phyloP scores from a whole-genome alignment of 2,797 vertebrate genomes.

The Pelodytes ibericus region DNA sequence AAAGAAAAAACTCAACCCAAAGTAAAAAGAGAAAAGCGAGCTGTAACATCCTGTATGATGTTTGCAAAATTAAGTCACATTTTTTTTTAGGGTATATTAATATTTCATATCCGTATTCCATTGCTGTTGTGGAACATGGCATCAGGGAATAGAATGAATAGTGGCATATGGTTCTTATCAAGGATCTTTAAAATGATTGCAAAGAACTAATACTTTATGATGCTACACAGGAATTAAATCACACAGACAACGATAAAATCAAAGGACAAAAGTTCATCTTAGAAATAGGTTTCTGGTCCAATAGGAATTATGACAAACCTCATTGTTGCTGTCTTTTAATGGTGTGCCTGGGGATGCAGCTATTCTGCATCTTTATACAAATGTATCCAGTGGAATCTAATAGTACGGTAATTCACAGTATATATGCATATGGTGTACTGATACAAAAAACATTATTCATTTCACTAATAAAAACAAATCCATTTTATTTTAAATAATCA shows the following conservation, averaged over 20 bases:
- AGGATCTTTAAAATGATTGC: background rate
- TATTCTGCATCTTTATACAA: background rate
- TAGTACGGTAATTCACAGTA: background rate
- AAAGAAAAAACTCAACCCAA: background rate
- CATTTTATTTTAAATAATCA: background rate
- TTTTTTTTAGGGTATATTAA: slow-evolving; percentile 25
- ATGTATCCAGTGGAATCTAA: background rate
- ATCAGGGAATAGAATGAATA: background rate
- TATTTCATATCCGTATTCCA: background rate
- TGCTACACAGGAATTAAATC: slow-evolving; percentile 17
- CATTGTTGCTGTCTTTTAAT: background rate
- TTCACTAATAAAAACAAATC: background rate
- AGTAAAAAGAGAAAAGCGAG: slow-evolving; percentile 6
- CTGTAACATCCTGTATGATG: slow-evolving; percentile 10
- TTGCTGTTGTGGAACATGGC: background rate
- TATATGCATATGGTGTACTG: background rate
- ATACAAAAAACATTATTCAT: background rate
- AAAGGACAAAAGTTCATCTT: slow-evolving; percentile 3
- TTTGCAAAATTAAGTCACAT: slow-evolving; percentile 13
- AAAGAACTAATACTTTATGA: slow-evolving; percentile 10
- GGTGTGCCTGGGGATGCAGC: background rate
- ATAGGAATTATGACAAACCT: background rate
- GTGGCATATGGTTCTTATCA: slow-evolving; percentile 40
- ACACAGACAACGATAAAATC: slow-evolving; percentile 13
- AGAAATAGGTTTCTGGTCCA: slow-evolving; percentile 15